phyloP scores from a whole-genome alignment of 2,888 invertebrate genomes.

The Sphaerophoria rueppellii region DNA sequence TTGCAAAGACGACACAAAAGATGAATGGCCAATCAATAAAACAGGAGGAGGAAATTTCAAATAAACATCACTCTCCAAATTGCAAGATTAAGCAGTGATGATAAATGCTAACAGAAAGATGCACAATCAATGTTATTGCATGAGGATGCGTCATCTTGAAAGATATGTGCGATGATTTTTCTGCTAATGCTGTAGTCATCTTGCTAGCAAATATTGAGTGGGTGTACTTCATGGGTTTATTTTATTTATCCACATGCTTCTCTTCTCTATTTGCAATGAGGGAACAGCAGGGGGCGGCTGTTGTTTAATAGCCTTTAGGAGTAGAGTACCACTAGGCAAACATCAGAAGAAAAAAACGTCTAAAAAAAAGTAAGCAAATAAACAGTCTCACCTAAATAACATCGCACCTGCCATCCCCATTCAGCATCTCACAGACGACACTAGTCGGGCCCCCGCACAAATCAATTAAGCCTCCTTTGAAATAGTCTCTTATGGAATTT shows the following conservation, averaged over 20 bases:
- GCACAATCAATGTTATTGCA: conserved; percentile 31
- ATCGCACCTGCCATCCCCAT: conserved; percentile 65
- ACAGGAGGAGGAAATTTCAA: conserved; percentile 50
- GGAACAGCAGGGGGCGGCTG: conserved; percentile 6
- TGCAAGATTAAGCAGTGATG: conserved; percentile 60
- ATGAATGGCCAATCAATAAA: conserved; percentile 38
- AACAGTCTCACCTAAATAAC: conserved; percentile 58
- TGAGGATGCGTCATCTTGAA: conserved; percentile 45
- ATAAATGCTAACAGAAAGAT: conserved; percentile 50
- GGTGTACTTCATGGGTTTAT: conserved; percentile 49
- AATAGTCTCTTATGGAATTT: background rate
- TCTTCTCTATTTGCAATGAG: conserved; percentile 35
- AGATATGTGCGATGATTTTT: conserved; percentile 33
- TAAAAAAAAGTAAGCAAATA: conserved; percentile 51
- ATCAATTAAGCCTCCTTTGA: conserved; percentile 42
- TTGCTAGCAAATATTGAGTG: conserved; percentile 39
- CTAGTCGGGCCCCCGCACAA: conserved; percentile 48
- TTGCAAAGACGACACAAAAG: conserved; percentile 10
- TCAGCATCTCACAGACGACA: conserved; percentile 7
- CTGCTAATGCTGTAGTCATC: conserved; percentile 18
- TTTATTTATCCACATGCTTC: conserved; percentile 49
- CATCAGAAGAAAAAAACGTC: background rate
- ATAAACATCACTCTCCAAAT: conserved; percentile 58
- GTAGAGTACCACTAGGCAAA: conserved; percentile 29
- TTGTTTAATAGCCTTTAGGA: conserved; percentile 65